Evolutionary conservation across 2,113 vertebrate genomes (phyloP), one percentile per base, ranked within the genome.

Genomic region (Mormyrus lacerda): DNA sequence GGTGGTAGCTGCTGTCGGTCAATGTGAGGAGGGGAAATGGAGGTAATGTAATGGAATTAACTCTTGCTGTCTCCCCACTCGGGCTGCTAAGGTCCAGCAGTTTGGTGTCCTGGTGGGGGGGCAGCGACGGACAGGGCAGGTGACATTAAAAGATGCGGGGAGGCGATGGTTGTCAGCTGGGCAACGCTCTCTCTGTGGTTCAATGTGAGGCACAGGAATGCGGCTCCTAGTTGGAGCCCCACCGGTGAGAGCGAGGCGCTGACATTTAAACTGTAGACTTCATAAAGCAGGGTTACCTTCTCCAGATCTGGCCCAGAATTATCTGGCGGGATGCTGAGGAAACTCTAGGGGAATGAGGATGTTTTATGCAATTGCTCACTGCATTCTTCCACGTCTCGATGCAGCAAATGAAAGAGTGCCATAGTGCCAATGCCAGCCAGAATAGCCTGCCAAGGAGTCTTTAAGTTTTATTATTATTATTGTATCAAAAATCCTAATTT

Each of bases 261-360:
- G 92, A 93, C 92, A 93, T 91, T 92, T 93, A 90, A 90, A 90
- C 21, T 50, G 89, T 85, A 88, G 87, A 86, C 88, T 91, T 92
- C 91, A 93, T 93, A 91, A 93, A 91, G 50, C 17, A 24, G 85
- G 9, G 39, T 44, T 58, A 53, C 47, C 47, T 90, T 91, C 79
- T 86, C 39, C n/a, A 45, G 79, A 73, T 88, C 89, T 84, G 35
- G 90, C 69, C 47, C 83, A 35, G 61, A 91, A 91, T 90, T 88
- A 89, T 85, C 87, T 55, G 79, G 69, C 39, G 87, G 44, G 89
- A 17, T 65, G 89, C 58, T 45, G 69, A 31, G 85, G 89, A 83
- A 85, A 90, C 90, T 90, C 90, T 35, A 65, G 90, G 92, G 90
- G 92, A 92, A 92, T 91, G 90, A 90, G 92, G 69, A 50, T 90